A percentile compares a stretch with the other conserved stretches of the same genome.
phyloP scores from a whole-genome alignment of 2,113 vertebrate species.

The Lamprologus callipterus region DNA sequence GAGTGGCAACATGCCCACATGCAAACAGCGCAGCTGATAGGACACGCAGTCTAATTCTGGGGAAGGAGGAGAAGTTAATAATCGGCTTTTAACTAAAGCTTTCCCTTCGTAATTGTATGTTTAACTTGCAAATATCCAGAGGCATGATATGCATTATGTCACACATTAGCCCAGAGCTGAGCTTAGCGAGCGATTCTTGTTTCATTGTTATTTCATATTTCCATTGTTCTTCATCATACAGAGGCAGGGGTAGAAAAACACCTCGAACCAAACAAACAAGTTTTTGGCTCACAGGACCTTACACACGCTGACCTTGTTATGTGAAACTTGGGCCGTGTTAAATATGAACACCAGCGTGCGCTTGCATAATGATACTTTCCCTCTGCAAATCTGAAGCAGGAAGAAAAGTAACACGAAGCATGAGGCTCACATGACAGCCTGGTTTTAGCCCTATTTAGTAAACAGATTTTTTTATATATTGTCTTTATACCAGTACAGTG shows the following conservation, averaged over 20 bases:
- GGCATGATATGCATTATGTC: background rate
- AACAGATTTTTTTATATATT: background rate
- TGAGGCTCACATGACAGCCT: background rate
- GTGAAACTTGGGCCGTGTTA: background rate
- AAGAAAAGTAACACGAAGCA: background rate
- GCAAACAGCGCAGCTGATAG: conserved; percentile 34
- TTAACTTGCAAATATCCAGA: background rate
- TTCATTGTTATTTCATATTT: background rate
- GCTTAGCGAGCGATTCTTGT: background rate
- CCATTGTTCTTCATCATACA: background rate
- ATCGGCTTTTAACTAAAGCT: background rate
- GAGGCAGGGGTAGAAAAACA: background rate
- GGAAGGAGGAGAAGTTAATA: background rate
- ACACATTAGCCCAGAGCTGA: background rate
- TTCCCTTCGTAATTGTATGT: background rate
- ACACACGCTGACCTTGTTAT: background rate
- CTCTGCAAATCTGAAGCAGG: background rate
- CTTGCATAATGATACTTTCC: background rate
- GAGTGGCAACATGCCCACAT: conserved; percentile 45
- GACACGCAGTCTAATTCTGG: background rate
- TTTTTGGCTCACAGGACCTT: background rate
- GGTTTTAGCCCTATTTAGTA: background rate
- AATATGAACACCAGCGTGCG: background rate
- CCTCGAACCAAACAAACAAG: background rate
- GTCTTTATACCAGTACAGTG: background rate